phyloP scores from a whole-genome alignment of 2,888 invertebrate genomes.

The Tribolium freemani region DNA sequence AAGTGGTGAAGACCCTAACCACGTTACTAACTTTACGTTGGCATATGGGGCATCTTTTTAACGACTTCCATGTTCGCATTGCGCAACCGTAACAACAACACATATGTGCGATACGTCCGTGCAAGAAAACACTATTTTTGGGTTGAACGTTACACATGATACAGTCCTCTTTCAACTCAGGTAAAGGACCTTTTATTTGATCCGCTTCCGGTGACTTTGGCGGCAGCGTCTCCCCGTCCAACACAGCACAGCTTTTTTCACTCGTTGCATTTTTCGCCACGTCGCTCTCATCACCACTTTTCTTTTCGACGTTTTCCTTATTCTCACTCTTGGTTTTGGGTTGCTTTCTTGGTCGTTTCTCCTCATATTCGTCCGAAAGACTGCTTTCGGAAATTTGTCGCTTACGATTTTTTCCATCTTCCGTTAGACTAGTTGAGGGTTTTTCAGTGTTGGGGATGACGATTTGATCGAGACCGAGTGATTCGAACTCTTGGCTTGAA shows the following conservation, averaged over 20 bases:
- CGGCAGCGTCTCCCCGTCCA: slow-evolving; percentile 7
- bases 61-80: slow-evolving; percentile 75
- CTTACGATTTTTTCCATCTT: slow-evolving; percentile 47
- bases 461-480: slow-evolving; percentile 61
- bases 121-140: slow-evolving; percentile 79
- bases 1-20: slow-evolving; percentile 71
- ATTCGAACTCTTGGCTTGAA: slow-evolving; percentile 64
- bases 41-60: slow-evolving; percentile 78
- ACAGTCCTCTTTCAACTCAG: slow-evolving; percentile 69
- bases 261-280: not conserved
- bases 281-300: slow-evolving; percentile 9
- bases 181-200: slow-evolving; percentile 28
- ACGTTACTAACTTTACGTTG: slow-evolving; percentile 79
- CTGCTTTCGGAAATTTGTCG: slow-evolving; percentile 59
- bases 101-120: slow-evolving; percentile 76
- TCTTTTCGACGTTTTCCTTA: not conserved
- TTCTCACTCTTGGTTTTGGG: slow-evolving; percentile 43
- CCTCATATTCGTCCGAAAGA: slow-evolving; percentile 56
- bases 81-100: slow-evolving; percentile 82
- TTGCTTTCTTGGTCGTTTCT: slow-evolving; percentile 46
- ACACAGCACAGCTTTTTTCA: not conserved
- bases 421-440: slow-evolving; percentile 25
- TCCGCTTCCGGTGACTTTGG: slow-evolving; percentile 11
- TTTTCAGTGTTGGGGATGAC: slow-evolving; percentile 56
- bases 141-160: slow-evolving; percentile 75